phyloP scores from a whole-genome alignment of 1,140 invertebrate genomes.

The Amyelois transitella region DNA sequence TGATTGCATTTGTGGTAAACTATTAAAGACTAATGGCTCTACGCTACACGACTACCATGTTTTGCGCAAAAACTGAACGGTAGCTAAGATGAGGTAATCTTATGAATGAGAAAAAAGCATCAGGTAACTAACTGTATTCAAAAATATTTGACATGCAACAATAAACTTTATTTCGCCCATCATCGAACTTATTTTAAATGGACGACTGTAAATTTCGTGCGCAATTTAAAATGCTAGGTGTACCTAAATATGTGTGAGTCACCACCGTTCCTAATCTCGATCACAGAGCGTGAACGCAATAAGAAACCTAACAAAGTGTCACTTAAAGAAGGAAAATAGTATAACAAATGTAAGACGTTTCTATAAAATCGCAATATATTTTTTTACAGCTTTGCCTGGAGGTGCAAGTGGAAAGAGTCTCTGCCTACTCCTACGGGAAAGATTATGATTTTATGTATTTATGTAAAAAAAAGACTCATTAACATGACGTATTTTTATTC shows the following conservation, averaged over 20 bases:
- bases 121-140: neutral
- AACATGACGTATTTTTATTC: neutral
- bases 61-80: slow-evolving; percentile 36
- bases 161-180: neutral
- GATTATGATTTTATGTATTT: no score
- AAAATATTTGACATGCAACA: neutral
- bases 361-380: no score
- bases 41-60: slow-evolving; percentile 4
- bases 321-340: neutral
- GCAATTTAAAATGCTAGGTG: no score
- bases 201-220: no score
- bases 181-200: neutral
- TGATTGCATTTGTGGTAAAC: no score
- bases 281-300: slow-evolving; percentile 29
- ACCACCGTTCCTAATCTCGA: slow-evolving; percentile 24
- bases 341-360: no score
- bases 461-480: slow-evolving; percentile 7
- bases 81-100: slow-evolving; percentile 51
- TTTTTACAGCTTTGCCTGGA: no score
- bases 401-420: no score
- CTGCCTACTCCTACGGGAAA: no score
- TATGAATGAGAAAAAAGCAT: slow-evolving; percentile 47
- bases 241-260: neutral
- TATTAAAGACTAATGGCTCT: slow-evolving; percentile 26
- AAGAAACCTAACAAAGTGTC: neutral